Evolutionary conservation across 2,797 vertebrate species (phyloP).

Genomic region (Liasis olivaceus): DNA sequence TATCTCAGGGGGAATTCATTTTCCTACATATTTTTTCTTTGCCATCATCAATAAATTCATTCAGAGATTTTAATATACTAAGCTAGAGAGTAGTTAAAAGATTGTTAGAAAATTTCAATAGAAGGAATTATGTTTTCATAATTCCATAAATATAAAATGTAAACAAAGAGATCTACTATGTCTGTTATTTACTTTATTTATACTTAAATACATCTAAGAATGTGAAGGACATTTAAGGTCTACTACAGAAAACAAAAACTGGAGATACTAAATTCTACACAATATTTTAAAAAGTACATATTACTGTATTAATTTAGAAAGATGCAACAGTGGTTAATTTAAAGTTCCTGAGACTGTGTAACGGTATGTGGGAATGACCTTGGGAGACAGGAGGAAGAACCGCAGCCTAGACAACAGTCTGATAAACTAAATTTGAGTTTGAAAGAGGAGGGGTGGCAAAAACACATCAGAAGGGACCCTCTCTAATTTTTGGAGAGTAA

Average conservation of each 20-base stretch:
- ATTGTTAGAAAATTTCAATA: slow-evolving; percentile 58
- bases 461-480: no score
- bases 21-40: slow-evolving; percentile 28
- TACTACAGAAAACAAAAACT: slow-evolving; percentile 34
- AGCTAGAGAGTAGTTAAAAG: slow-evolving; percentile 58
- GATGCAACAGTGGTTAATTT: not conserved
- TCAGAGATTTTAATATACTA: slow-evolving; percentile 59
- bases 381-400: no score
- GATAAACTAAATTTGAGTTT: no score
- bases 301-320: not conserved
- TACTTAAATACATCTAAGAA: slow-evolving; percentile 45
- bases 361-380: not conserved
- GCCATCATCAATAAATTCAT: slow-evolving; percentile 72
- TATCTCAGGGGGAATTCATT: slow-evolving; percentile 62
- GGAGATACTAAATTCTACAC: slow-evolving; percentile 14
- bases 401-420: no score
- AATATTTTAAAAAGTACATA: not conserved
- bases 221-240: slow-evolving; percentile 20
- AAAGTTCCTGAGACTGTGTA: not conserved
- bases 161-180: slow-evolving; percentile 60
- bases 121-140: slow-evolving; percentile 48
- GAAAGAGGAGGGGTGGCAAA: no score
- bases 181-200: slow-evolving; percentile 59
- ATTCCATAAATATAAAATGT: slow-evolving; percentile 38
- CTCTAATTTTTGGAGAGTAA: no score